These are phyloP conservation scores for Chascanopsetta lugubris DNA, from an alignment of 2,113 vertebrate species.

Conservation along the genomic window DNA sequence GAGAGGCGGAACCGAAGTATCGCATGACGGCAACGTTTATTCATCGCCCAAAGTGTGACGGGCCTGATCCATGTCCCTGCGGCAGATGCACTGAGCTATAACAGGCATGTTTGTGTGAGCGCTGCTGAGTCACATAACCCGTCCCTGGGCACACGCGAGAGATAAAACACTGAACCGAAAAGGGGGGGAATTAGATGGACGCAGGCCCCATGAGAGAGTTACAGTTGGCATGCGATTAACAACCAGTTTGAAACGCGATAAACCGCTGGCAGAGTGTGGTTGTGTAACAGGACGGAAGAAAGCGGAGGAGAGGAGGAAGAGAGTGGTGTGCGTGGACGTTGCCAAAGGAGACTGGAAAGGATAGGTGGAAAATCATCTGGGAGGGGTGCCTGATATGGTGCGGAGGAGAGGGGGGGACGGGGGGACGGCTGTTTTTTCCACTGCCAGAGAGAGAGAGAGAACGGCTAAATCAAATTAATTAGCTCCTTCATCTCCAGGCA, in stretches of 20 bases:
- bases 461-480: conserved; percentile 87
- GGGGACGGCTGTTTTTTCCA: conserved; percentile 77
- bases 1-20: conserved; percentile 51
- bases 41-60: conserved; percentile 26
- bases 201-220: conserved; percentile 6
- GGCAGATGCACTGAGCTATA: conserved; percentile 27
- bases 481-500: conserved; percentile 85
- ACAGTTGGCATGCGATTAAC: conserved; percentile 16
- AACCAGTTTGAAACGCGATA: conserved; percentile 27
- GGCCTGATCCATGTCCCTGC: conserved; percentile 20
- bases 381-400: conserved; percentile 76
- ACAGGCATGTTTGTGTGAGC: conserved; percentile 50
- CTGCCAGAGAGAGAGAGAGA: conserved; percentile 74
- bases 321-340: conserved; percentile 40
- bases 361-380: conserved; percentile 83
- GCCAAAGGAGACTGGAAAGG: conserved; percentile 79
- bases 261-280: conserved; percentile 32
- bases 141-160: conserved; percentile 18
- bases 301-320: conserved; percentile 38
- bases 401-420: conserved; percentile 40
- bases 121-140: conserved; percentile 59
- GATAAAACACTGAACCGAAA: conserved; percentile 29
- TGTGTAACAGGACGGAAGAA: conserved; percentile 46
- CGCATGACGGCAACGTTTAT: conserved; percentile 50
- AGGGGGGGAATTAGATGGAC: conserved; percentile 8